These are phyloP conservation scores for Campoletis sonorensis DNA, from an alignment of 1,140 invertebrate genomes.

Conservation along the genomic window DNA sequence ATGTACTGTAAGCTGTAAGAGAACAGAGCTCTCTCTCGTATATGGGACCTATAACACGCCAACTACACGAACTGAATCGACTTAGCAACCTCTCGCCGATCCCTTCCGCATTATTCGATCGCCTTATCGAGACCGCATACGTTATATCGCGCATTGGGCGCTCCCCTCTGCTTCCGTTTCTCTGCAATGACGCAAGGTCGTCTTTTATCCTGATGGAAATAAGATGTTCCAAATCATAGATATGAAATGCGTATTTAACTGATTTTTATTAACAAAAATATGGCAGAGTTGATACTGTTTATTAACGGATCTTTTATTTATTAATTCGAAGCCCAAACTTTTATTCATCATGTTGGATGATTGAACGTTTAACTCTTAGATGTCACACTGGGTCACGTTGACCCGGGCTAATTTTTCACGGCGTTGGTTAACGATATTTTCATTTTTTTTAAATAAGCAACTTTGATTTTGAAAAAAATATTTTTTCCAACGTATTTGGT, in stretches of 20 bases:
- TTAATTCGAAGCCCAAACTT: too few relatives aligned
- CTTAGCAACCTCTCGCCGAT: slow-evolving; percentile 28
- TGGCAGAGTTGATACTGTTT: not conserved
- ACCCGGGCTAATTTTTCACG: too few relatives aligned
- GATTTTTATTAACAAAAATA: not conserved
- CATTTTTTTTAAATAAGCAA: too few relatives aligned
- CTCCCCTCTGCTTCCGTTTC: slow-evolving; percentile 23
- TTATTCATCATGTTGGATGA: too few relatives aligned
- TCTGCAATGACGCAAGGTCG: slow-evolving; percentile 18
- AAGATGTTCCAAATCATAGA: slow-evolving; percentile 10
- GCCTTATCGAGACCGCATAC: slow-evolving; percentile 28
- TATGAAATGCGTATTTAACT: not conserved
- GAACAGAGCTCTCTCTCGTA: not conserved
- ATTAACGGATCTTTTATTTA: too few relatives aligned
- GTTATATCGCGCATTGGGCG: not conserved
- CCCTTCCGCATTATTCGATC: slow-evolving; percentile 38
- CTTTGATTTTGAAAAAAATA: too few relatives aligned
- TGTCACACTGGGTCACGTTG: too few relatives aligned
- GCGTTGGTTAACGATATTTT: too few relatives aligned
- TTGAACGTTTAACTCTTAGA: too few relatives aligned
- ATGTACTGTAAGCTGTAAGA: slow-evolving; percentile 11
- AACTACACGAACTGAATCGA: slow-evolving; percentile 29
- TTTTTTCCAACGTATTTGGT: too few relatives aligned
- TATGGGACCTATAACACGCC: not conserved
- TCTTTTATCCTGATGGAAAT: not conserved